phyloP scores from a whole-genome alignment of 2,888 invertebrate species.

The Ypsolopha sequella region DNA sequence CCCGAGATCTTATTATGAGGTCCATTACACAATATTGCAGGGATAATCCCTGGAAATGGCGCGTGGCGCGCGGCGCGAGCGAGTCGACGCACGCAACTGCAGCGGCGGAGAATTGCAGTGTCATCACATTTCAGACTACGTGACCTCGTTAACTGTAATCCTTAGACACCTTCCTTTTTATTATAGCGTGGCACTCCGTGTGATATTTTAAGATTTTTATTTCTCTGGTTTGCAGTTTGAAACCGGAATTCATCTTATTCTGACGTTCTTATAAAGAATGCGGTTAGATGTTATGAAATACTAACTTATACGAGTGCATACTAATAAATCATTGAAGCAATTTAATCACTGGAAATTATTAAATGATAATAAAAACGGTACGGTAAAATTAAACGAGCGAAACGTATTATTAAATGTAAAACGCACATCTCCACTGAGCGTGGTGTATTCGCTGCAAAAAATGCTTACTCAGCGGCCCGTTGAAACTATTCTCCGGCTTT shows the following conservation, averaged over 20 bases:
- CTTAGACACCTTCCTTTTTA: constrained; percentile 55
- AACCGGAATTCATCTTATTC: neutral
- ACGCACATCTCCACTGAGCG: constrained; percentile 19
- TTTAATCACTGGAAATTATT: neutral
- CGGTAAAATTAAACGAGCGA: neutral
- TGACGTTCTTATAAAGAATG: neutral
- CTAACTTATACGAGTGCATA: neutral
- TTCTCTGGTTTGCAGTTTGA: neutral
- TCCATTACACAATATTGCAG: constrained; percentile 10
- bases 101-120: constrained; percentile 45
- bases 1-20: constrained; percentile 4
- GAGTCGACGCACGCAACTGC: constrained; percentile 26
- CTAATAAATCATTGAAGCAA: neutral
- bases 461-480: constrained; percentile 46
- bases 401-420: constrained; percentile 22
- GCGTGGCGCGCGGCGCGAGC: constrained; percentile 5
- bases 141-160: constrained; percentile 62
- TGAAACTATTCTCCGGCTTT: constrained; percentile 50
- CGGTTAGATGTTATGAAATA: neutral
- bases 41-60: constrained; percentile 11
- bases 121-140: constrained; percentile 61
- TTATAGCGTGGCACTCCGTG: constrained; percentile 8
- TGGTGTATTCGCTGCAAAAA: constrained; percentile 38
- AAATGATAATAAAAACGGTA: neutral
- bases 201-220: constrained; percentile 6